Conservation (phyloP, 2,888 invertebrate species). For the Sussaba pulchella region DNA sequence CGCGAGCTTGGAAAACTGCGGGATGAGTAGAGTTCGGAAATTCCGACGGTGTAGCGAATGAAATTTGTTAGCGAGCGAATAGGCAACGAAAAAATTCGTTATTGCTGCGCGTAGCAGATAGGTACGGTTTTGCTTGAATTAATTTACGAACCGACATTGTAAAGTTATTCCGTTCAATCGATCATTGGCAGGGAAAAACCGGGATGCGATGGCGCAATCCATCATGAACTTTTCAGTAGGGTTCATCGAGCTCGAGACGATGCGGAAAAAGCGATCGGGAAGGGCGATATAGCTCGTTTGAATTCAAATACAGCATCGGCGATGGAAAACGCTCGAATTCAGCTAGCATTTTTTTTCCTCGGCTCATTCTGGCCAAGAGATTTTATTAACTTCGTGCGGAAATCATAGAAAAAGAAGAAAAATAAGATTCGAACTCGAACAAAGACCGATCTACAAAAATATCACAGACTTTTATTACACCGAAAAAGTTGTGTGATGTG, state of each 20-base stretch:
- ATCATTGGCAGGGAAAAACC: constrained; percentile 35
- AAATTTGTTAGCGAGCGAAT: too few relatives aligned
- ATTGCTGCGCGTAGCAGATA: too few relatives aligned
- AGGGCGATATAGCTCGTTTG: constrained; percentile 15
- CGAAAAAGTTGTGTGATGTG: too few relatives aligned
- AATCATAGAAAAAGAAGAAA: background rate
- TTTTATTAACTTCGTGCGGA: background rate
- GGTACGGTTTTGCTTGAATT: constrained; percentile 40
- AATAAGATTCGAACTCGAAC: background rate
- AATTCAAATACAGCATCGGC: constrained; percentile 30
- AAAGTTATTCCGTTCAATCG: constrained; percentile 34
- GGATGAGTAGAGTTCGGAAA: background rate
- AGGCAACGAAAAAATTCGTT: too few relatives aligned
- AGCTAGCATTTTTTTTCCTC: background rate
- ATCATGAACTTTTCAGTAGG: constrained; percentile 41
- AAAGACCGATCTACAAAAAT: background rate
- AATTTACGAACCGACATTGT: constrained; percentile 32
- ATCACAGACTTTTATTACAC: too few relatives aligned
- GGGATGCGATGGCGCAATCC: constrained; percentile 41
- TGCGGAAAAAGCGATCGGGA: constrained; percentile 17
- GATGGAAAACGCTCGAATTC: background rate
- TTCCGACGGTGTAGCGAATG: background rate
- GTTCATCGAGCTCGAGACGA: background rate
- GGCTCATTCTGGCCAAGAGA: background rate
- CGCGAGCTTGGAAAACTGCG: background rate